Evolutionary conservation across 2,113 vertebrate genomes (phyloP).

Genomic region (Hemiscyllium ocellatum): DNA sequence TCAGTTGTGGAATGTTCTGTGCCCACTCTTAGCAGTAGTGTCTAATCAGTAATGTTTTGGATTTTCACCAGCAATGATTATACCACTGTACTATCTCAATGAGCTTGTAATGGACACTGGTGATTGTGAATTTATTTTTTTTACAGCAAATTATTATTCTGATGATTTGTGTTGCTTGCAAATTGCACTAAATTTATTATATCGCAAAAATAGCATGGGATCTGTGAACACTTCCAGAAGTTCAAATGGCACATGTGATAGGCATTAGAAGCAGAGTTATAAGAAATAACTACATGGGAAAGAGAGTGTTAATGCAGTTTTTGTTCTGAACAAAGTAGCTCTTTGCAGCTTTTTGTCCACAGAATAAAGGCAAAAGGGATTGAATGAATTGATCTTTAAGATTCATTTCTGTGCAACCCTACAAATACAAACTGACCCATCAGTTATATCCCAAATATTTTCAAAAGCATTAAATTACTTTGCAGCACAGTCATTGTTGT

Average conservation of each 20-base stretch:
- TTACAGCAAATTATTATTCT: background rate
- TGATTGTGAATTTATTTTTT: background rate
- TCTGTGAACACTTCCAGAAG: background rate
- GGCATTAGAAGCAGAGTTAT: background rate
- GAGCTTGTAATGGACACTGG: background rate
- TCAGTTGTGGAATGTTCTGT: constrained; percentile 1
- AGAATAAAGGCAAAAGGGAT: background rate
- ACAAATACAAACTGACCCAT: background rate
- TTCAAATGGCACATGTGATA: background rate
- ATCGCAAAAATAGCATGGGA: background rate
- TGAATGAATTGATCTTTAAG: background rate
- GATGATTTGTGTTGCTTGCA: background rate
- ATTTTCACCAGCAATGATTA: background rate
- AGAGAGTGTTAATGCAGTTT: background rate
- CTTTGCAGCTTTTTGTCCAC: background rate
- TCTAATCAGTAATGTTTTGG: background rate
- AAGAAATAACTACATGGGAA: background rate
- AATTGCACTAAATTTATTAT: background rate
- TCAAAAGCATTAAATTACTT: background rate
- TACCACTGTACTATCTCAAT: background rate
- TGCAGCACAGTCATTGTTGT: background rate
- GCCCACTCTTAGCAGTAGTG: background rate
- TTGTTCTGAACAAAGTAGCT: background rate
- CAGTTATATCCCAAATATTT: background rate
- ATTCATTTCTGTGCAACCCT: background rate